Base-by-base conservation (phyloP, 1,140 invertebrate species). In the Zaprionus inermis region DNA sequence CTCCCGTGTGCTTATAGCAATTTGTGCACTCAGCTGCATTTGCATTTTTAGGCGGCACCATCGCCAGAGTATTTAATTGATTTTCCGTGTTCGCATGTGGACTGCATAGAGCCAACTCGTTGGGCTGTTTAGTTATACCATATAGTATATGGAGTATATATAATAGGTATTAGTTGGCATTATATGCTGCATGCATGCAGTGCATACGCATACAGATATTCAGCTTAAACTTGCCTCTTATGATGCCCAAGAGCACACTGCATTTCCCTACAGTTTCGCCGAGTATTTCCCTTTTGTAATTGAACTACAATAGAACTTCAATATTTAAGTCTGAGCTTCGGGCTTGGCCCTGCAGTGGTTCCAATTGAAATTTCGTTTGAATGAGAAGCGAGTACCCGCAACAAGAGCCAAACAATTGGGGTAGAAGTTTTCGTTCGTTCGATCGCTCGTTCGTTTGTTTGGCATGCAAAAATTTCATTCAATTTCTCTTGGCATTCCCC, bases 21-120 rank as follows among this genome's bases (percentile, higher is more conserved):
- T 30, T 49, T 63, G 67, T 55, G 22, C 67, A 54, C 20, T 69
- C 49, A 20, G 28, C 49, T 69, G 67, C 60, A 63, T 70, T 70
- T 63, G 67, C 59, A 63, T 70, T 70, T 55, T 64, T 70, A 41
- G 67, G 36, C 58, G 16, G 30, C 52, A 54, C 12, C n/a, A 22
- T 60, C 22, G 66, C 6, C 46, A 51, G 38, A 54, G 30, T 36
- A 52, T 60, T 61, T 60, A 69, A 69, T 61, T 61, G 66, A 69
- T 69, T 61, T 61, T 69, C 49, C 34, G 20, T 38, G 60, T 63
- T 63, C 22, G 46, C 46, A 14, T 24, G 24, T 20, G 12, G 6
- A 18, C 36, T 51, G 30, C 30, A 63, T 28, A 49, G n/a, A 52
- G 14, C 16, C 5, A 22, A 34, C 14, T 28, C n/a, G 20, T 52